Evolutionary conservation across 2,888 invertebrate genomes (phyloP), one percentile per base, ranked within the genome.

Genomic region (Caenorhabditis sp.): DNA sequence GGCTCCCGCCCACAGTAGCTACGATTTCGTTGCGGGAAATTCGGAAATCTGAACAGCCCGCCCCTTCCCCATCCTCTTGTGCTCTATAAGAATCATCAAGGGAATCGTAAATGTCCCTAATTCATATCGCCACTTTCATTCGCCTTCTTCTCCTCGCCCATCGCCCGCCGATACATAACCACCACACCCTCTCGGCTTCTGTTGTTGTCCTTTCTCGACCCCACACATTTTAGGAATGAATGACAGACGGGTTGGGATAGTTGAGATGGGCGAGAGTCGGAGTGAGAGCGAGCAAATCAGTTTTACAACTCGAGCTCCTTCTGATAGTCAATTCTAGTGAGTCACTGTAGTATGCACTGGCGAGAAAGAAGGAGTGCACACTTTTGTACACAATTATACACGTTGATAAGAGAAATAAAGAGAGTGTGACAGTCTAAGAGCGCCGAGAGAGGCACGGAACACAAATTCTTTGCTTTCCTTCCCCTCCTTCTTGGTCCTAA

Each of bases 61-160:
- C 24, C 11, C 35, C 15, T 2, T 24, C 22, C 13, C 30, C 6
- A 4, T n/a, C 11, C 4, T 20, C 35, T 35, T 13, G 35, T 13
- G 13, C 9, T 13, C 4, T 9, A 46, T 5, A 22, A n/a, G 70
- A 73, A 74, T 66, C 74, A 65, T 55, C 74, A 59, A 27, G 74
- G 74, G 74, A 66, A 61, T 66, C 74, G 61, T 74, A 74, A 74
- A 74, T 61, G 59, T 66, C 65, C 59, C 53, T 73, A 73, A 73
- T 73, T 73, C 65, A 65, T 73, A 73, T 73, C 72, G 63, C 58
- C 68, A 68, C 68, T 68, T 48, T 68, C 46, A 17, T 56, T 20
- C 50, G n/a, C n/a, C n/a, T n/a, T n/a, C n/a, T n/a, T n/a, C n/a
- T n/a, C n/a, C n/a, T n/a, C n/a, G n/a, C n/a, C n/a, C n/a, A n/a